Conservation (phyloP, 2,113 vertebrate species). For the Anhinga rufa region DNA sequence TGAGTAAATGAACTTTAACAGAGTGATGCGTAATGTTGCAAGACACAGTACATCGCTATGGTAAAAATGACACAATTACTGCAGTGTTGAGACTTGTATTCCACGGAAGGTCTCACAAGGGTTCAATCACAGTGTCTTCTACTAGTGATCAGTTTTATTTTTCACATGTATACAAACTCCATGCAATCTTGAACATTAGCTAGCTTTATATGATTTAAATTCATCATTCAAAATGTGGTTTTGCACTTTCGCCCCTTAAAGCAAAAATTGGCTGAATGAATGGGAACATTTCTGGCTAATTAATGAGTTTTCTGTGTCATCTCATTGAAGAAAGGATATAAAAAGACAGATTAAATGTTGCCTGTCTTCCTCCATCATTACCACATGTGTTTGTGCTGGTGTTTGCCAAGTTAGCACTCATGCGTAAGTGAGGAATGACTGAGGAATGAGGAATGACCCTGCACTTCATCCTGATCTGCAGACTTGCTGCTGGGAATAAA, state of each 20-base stretch:
- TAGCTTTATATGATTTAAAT: neutral
- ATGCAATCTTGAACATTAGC: neutral
- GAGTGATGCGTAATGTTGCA: neutral
- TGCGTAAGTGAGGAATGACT: neutral
- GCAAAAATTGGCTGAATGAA: neutral
- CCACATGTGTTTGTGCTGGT: neutral
- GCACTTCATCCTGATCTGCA: neutral
- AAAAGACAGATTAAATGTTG: neutral
- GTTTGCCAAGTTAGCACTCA: neutral
- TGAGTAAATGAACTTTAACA: neutral
- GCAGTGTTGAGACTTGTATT: neutral
- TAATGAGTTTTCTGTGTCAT: neutral
- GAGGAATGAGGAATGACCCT: neutral
- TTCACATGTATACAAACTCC: neutral
- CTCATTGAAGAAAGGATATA: neutral
- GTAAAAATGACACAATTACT: neutral
- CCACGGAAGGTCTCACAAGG: accelerated
- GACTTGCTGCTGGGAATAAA: neutral
- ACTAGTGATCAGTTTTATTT: neutral
- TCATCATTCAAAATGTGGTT: neutral
- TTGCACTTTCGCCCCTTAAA: neutral
- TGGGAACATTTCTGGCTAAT: neutral
- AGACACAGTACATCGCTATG: neutral
- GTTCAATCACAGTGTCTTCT: neutral
- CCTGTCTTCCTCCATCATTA: neutral